Evolutionary conservation across 2,888 invertebrate species (phyloP), one percentile per base, ranked within the genome.

Genomic region (Agrypnus murinus): DNA sequence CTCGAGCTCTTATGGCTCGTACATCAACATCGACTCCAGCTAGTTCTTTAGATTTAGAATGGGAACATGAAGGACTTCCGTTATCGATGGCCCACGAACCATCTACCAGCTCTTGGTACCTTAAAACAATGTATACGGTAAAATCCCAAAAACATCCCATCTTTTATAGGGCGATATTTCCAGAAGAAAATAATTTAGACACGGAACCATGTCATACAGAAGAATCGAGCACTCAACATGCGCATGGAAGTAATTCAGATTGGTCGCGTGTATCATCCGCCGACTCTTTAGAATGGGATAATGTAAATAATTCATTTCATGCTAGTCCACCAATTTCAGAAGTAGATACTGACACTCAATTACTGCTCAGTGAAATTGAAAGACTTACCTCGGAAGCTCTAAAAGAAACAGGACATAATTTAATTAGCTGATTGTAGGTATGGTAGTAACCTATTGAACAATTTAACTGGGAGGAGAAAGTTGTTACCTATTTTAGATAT

Each of bases 241-340:
- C 78, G 2, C 74, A 77, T 31, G 80, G 78, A 40, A 82, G 86
- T 80, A 79, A 86, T 79, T 78, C 87, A 8, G 88, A 87, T 72
- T 90, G 90, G 89, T 91, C 90, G 0, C 86, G 89, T 76, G 89
- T 89, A 43, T 90, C 90, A 0, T 91, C 90, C 7, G 90, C 90
- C 4, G 90, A 91, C 79, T 92, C 92, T 1, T 85, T 92, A 53
- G 92, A 92, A 83, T 92, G 92, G 92, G 92, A 92, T 80, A 88
- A 87, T 36, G 88, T 90, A 2, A 89, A 90, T 71, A 84, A 86
- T 38, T 79, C 82, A 0, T 71, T 78, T 45, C 81, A 82, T 36
- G 77, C 77, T n/a, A 83, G 82, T 74, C 81, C 84, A 58, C 87
- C 85, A 15, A 84, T 87, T 82, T 83, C 84, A 0, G 89, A 88